Base-by-base conservation (phyloP, 30 jellyfish, hydroid and myxozoan species). In the Pelagia noctiluca region DNA sequence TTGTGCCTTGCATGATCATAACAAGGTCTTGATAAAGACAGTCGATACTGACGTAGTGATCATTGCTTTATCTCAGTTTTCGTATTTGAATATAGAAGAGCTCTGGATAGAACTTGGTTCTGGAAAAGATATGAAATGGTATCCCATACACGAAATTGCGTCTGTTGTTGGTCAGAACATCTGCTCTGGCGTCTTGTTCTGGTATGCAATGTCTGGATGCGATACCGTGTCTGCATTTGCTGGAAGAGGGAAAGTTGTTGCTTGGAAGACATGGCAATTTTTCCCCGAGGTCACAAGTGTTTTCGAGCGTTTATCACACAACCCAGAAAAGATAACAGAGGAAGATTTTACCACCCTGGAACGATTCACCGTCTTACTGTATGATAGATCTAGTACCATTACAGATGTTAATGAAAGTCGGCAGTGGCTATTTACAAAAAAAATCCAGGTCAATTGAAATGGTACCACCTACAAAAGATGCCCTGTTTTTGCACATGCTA, bases 141-240 rank as follows among this genome's bases (percentile, higher is more conserved):
- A 42, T 42, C 57, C 57, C 57, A 42, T 42, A 42, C 57, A 42
- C 8, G 57, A 42, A 0, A n/a, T 13, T 76, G 88, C 78, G 12
- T n/a, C 1, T 30, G 35, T 34, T 32, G 28, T 49, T 53, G 66
- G 67, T 4, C 29, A 50, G 32, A 63, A 76, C 28, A 32, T 57
- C 32, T 76, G 78, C 78, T 21, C 22, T 0, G 90, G 83, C 50
- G n/a, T 79, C 23, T 25, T 52, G 12, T 79, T 79, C 31, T 79
- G 90, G 83, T 62, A 29, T 46, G 34, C 90, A 16, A 11, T 79
- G 33, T 19, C 83, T 63, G 90, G 90, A 25, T 79, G 90, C 32
- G 90, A 79, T 35, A 79, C 82, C 0, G 90, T 79, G 35, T 79
- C 90, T 0, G 35, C 82, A 25, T 79, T 79, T 31, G 21, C 35